These are phyloP conservation scores for Enteromius fasciolatus DNA, from an alignment of 2,797 vertebrate genomes.

Conservation along the genomic window DNA sequence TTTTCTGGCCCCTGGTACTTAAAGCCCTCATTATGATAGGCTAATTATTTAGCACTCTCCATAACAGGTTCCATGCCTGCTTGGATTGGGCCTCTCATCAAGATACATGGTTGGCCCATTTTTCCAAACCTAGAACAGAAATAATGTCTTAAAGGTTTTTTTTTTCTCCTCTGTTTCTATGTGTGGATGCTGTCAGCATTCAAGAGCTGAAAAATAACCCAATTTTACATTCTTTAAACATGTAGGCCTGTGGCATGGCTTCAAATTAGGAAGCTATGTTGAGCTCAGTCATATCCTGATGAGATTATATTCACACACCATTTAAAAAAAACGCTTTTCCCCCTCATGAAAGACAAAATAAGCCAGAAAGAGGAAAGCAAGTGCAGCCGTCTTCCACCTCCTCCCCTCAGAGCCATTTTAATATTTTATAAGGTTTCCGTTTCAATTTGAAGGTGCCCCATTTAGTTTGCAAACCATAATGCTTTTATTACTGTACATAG, in stretches of 20 bases:
- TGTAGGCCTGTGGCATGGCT: constrained; percentile 28
- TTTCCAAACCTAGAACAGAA: constrained; percentile 29
- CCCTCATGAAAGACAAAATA: constrained; percentile 32
- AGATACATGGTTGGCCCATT: constrained; percentile 24
- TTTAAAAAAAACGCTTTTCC: not conserved
- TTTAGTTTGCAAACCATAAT: constrained; percentile 40
- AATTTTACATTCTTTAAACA: constrained; percentile 40
- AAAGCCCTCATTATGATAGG: constrained; percentile 55
- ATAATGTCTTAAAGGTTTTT: constrained; percentile 53
- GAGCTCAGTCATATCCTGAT: constrained; percentile 17
- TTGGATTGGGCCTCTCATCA: constrained; percentile 36
- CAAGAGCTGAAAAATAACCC: constrained; percentile 43
- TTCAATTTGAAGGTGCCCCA: constrained; percentile 27
- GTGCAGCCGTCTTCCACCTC: not conserved
- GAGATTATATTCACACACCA: constrained; percentile 18
- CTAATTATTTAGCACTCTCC: constrained; percentile 66
- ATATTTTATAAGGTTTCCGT: constrained; percentile 39
- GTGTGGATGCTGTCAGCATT: constrained; percentile 4
- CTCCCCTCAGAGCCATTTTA: constrained; percentile 25
- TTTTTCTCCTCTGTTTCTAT: not conserved
- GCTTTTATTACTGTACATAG: constrained; percentile 48
- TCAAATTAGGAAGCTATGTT: constrained; percentile 47
- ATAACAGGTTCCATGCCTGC: constrained; percentile 29
- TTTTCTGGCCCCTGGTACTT: constrained; percentile 41
- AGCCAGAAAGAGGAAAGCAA: constrained; percentile 17